phyloP scores from a whole-genome alignment of 1,140 invertebrate genomes.

The Heliothis virescens region DNA sequence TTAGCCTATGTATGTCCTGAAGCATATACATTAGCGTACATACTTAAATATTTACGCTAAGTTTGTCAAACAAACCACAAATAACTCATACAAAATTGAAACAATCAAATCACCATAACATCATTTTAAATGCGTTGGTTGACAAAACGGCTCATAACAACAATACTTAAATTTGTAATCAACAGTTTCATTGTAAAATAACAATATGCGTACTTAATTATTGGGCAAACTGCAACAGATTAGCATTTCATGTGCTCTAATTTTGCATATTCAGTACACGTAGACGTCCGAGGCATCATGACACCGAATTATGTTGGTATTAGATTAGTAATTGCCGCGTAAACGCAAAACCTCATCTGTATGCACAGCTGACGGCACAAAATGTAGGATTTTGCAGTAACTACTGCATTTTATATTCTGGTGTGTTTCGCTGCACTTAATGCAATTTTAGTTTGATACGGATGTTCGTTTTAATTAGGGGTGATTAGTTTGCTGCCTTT shows the following conservation, averaged over 20 bases:
- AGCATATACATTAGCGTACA: too few relatives aligned
- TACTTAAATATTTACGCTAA: too few relatives aligned
- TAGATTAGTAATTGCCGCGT: slow-evolving; percentile 65
- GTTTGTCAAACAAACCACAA: slow-evolving; percentile 1
- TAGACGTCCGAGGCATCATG: slow-evolving; percentile 51
- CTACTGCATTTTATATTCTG: slow-evolving; percentile 36
- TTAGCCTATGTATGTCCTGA: too few relatives aligned
- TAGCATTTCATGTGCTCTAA: slow-evolving; percentile 36
- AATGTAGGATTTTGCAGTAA: slow-evolving; percentile 36
- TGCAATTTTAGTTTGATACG: slow-evolving; percentile 41
- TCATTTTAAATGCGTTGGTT: not conserved
- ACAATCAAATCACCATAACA: slow-evolving; percentile 8
- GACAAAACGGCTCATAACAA: slow-evolving; percentile 15
- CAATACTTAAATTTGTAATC: slow-evolving; percentile 38
- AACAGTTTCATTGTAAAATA: slow-evolving; percentile 31
- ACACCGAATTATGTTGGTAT: slow-evolving; percentile 61
- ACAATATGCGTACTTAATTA: slow-evolving; percentile 35
- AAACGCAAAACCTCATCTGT: slow-evolving; percentile 64
- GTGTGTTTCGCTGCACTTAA: slow-evolving; percentile 33
- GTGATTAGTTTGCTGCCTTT: not conserved
- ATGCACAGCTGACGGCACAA: slow-evolving; percentile 50
- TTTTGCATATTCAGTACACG: slow-evolving; percentile 46
- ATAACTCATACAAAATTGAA: not conserved
- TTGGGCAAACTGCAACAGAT: slow-evolving; percentile 49
- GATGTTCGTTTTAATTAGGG: slow-evolving; percentile 33